Conservation (phyloP, 2,797 vertebrate genomes). For the Cichlasoma orientale region DNA sequence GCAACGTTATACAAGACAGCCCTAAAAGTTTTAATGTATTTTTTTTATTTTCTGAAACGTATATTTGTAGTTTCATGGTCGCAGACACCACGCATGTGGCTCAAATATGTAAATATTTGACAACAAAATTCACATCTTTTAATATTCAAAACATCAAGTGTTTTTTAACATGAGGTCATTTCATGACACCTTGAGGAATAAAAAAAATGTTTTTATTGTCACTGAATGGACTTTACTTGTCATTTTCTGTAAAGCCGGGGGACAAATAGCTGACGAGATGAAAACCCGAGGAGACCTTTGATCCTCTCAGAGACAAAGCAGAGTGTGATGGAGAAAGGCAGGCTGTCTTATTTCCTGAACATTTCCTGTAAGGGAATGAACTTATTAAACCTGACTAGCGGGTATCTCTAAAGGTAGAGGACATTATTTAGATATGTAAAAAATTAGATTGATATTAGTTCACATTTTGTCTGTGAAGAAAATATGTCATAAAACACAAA, state of each 20-base stretch:
- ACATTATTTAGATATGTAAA: not conserved
- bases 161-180: not conserved
- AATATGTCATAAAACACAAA: not conserved
- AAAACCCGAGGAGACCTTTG: slow-evolving; percentile 5
- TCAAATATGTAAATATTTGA: not conserved
- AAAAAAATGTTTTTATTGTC: not conserved
- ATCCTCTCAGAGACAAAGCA: not conserved
- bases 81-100: not conserved
- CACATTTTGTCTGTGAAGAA: not conserved
- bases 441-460: not conserved
- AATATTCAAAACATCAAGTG: not conserved
- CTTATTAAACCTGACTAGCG: not conserved
- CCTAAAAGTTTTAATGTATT: too few species aligned
- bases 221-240: not conserved
- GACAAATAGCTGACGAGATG: not conserved
- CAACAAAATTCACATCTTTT: not conserved
- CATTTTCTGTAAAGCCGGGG: not conserved
- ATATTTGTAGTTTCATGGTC: not conserved
- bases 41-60: not conserved
- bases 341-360: not conserved
- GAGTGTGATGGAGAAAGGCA: not conserved
- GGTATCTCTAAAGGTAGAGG: not conserved
- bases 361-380: not conserved
- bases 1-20: too few species aligned
- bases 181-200: not conserved